A percentile compares a stretch with the other conserved stretches of the same genome.
phyloP scores from a whole-genome alignment of 2,888 invertebrate genomes.

The Caenorhabditis sp. region DNA sequence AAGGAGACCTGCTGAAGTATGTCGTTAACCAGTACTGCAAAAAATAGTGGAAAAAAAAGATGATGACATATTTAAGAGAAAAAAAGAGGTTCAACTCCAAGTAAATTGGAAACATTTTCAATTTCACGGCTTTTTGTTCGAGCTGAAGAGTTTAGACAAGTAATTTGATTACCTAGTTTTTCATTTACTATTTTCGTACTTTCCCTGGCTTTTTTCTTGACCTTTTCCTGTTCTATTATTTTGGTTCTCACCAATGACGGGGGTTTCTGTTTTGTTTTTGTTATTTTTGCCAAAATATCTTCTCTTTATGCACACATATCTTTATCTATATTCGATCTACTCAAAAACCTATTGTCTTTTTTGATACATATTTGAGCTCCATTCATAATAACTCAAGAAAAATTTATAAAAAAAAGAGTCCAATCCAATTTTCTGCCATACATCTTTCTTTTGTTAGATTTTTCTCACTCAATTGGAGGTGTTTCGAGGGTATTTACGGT shows the following conservation, averaged over 20 bases:
- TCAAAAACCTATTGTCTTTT: no score
- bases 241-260: neutral
- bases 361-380: no score
- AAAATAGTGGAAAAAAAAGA: neutral
- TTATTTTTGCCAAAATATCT: neutral
- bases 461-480: neutral
- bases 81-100: neutral
- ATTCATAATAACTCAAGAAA: neutral
- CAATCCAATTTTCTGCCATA: neutral
- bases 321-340: no score
- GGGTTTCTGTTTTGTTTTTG: neutral
- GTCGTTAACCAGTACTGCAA: neutral
- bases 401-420: neutral
- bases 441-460: neutral
- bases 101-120: neutral
- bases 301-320: no score
- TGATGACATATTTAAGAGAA: neutral
- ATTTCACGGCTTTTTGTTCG: neutral
- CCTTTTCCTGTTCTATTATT: neutral
- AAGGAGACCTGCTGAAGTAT: neutral
- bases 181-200: neutral
- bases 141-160: neutral
- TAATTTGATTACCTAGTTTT: neutral
- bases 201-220: neutral
- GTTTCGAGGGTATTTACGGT: neutral